These are phyloP conservation scores for Sarcophaga variegata DNA, from an alignment of 2,888 invertebrate genomes.

Conservation along the genomic window DNA sequence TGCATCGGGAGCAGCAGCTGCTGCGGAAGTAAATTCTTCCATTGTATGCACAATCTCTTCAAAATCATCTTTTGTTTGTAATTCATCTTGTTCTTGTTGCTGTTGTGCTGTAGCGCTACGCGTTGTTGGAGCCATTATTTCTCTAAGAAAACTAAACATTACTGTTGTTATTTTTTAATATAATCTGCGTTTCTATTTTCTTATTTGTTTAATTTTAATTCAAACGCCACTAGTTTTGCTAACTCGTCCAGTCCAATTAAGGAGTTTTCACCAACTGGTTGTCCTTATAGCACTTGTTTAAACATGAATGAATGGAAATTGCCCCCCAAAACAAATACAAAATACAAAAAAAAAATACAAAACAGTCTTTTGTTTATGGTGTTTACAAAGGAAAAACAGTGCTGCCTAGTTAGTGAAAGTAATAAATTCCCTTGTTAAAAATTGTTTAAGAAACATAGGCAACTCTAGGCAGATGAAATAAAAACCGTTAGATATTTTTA, in stretches of 20 bases:
- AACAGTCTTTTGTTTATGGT: background rate
- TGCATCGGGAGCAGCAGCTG: too few species aligned
- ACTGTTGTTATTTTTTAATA: conserved; percentile 13
- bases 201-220: background rate
- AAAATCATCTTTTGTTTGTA: conserved; percentile 18
- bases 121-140: conserved; percentile 68
- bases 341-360: too few species aligned
- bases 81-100: conserved; percentile 25
- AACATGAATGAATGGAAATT: conserved; percentile 38
- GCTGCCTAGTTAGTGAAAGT: conserved; percentile 11
- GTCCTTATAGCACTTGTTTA: conserved; percentile 52
- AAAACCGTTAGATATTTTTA: too few species aligned
- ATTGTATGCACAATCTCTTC: background rate
- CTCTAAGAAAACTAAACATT: conserved; percentile 70
- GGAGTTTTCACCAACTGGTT: conserved; percentile 51
- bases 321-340: background rate
- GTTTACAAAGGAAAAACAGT: conserved; percentile 20
- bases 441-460: too few species aligned
- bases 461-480: too few species aligned
- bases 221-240: conserved; percentile 5
- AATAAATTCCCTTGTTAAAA: conserved; percentile 32
- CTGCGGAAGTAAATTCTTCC: background rate
- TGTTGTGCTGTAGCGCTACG: conserved; percentile 41
- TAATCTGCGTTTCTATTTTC: too few species aligned
- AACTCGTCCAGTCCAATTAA: conserved; percentile 56